Evolutionary conservation across 2,113 vertebrate genomes (phyloP).

Genomic region (Leucopsar rothschildi): DNA sequence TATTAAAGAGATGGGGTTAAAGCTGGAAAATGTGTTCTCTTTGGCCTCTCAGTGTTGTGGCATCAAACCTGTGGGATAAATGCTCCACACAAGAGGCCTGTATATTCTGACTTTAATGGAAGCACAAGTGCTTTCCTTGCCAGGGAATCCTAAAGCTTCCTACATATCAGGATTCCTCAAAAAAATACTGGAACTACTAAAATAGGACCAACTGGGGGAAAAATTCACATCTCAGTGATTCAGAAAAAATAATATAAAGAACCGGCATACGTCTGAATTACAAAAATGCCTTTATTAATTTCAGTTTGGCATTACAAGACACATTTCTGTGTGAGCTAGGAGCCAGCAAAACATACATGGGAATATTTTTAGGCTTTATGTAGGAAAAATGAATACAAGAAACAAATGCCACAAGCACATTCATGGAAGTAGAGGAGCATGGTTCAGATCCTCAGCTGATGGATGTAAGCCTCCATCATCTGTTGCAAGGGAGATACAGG

Average conservation of each 20-base stretch:
- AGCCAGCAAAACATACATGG: background rate
- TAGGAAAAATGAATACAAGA: background rate
- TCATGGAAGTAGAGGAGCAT: background rate
- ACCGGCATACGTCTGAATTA: background rate
- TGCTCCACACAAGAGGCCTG: background rate
- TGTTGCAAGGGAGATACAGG: background rate
- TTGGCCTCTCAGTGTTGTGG: background rate
- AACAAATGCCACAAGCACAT: background rate
- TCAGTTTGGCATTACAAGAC: background rate
- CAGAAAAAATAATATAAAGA: background rate
- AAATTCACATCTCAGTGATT: background rate
- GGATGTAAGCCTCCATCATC: background rate
- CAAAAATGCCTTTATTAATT: background rate
- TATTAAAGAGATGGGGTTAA: background rate
- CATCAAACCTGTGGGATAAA: background rate
- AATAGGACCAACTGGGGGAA: background rate
- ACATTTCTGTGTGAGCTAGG: background rate
- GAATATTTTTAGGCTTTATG: background rate
- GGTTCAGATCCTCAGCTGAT: background rate
- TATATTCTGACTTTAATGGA: background rate
- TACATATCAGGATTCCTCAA: background rate
- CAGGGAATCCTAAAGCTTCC: background rate
- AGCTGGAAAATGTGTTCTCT: background rate
- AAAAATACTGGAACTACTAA: background rate
- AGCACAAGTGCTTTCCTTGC: background rate